Percentiles rank a stretch among this genome's conserved stretches.
These are phyloP conservation scores for Ormyrus thymus DNA, from an alignment of 2,888 invertebrate species.

Conservation along the genomic window DNA sequence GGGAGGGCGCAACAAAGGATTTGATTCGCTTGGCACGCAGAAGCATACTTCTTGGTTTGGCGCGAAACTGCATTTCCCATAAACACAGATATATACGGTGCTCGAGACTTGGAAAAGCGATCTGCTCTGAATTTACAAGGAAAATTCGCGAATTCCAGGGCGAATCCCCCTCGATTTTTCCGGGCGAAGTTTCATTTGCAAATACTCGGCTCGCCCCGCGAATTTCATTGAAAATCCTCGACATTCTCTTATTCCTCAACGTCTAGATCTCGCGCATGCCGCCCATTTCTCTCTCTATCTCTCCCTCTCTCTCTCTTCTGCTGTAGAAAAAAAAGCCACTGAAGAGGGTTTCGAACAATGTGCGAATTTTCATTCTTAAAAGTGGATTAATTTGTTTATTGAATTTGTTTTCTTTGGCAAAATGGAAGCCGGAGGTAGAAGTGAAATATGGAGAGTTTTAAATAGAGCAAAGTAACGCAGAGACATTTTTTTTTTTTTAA, in stretches of 20 bases:
- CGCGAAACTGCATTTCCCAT: constrained; percentile 26
- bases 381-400: too few species aligned
- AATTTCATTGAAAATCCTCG: constrained; percentile 53
- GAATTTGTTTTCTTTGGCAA: too few species aligned
- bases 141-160: constrained; percentile 45
- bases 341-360: too few species aligned
- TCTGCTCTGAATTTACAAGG: constrained; percentile 37
- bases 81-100: background rate
- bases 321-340: too few species aligned
- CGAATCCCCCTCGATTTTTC: constrained; percentile 48
- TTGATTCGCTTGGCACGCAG: constrained; percentile 16
- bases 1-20: constrained; percentile 20
- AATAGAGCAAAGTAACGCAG: too few species aligned
- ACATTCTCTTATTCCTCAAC: constrained; percentile 53
- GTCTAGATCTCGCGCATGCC: constrained; percentile 47
- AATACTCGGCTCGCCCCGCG: constrained; percentile 41
- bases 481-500: background rate
- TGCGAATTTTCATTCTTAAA: too few species aligned
- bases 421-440: too few species aligned
- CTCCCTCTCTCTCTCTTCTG: background rate
- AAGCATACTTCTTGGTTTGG: background rate
- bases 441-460: too few species aligned
- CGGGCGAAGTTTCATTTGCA: constrained; percentile 53
- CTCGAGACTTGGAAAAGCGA: constrained; percentile 35
- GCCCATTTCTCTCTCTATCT: constrained; percentile 27